Base-by-base conservation (phyloP, 2,113 vertebrate species). In the Jaculus jaculus region DNA sequence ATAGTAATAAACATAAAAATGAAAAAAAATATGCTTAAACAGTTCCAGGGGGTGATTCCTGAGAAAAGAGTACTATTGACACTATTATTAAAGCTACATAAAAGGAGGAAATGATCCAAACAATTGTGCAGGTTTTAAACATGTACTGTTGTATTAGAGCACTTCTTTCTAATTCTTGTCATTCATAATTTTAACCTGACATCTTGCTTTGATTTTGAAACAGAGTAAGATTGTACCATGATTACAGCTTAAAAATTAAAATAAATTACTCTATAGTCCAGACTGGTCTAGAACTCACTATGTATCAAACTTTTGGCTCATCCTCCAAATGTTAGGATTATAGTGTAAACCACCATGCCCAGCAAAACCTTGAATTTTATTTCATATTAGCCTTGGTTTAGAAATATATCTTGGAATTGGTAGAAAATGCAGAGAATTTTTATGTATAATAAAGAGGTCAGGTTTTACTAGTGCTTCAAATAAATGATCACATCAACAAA, bases 121-220 rank as follows among this genome's bases (percentile, higher is more conserved):
- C 1, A 34, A 51, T 95, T 81, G n/a, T 74, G 16, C 4, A 68
- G 34, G 4, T 47, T 13, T 13, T 85, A 82, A 63, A 39, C n/a
- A 66, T 42, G 58, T 28, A 78, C 51, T 65, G 34, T 21, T 65
- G 34, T 21, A 63, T 23, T 26, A 74, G 16, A 78, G 75, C 4
- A 39, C 11, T 75, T 32, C 2, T 71, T 87, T 85, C 58, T n/a
- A 83, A 39, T 88, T 65, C 17, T 89, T 84, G 21, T 74, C 83
- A 65, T 28, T 86, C 42, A 94, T 15, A 90, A 5, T 75, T 94
- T 87, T 88, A 88, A 81, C 5, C 81, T 82, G n/a, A 89, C 88
- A 58, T 65, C 24, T 66, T 74, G 68, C 85, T 37, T 73, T 73
- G 71, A 58, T 71, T 69, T 24, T 54, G 66, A 71, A 24, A 7